phyloP scores from a whole-genome alignment of 2,888 invertebrate genomes.

The Philhelius pedissequus region DNA sequence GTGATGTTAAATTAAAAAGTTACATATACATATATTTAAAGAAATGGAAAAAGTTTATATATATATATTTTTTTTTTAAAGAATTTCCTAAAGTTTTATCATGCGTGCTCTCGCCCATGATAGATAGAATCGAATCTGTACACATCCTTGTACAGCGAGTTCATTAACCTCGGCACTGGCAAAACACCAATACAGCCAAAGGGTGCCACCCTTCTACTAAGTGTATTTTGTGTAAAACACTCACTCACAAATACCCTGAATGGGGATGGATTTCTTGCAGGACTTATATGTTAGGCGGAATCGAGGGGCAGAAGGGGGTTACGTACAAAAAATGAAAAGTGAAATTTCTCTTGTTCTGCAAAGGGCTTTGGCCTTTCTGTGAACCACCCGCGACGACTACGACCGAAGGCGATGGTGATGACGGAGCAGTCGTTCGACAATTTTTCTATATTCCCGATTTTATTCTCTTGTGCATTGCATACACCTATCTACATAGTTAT shows the following conservation, averaged over 20 bases:
- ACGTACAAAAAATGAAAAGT: conserved; percentile 77
- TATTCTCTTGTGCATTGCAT: conserved; percentile 7
- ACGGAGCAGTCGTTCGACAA: conserved; percentile 68
- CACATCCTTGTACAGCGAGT: conserved; percentile 61
- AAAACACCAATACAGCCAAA: conserved; percentile 28
- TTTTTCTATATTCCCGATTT: conserved; percentile 3
- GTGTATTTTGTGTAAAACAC: conserved; percentile 38
- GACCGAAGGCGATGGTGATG: conserved; percentile 69
- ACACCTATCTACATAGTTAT: too few relatives aligned
- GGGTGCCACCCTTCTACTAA: conserved; percentile 30
- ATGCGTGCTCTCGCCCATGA: conserved; percentile 42
- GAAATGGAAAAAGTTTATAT: not conserved
- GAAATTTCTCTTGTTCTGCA: conserved; percentile 74
- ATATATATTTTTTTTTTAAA: not conserved
- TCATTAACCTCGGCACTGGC: conserved; percentile 57
- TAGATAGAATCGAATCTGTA: conserved; percentile 58
- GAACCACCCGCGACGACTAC: conserved; percentile 52
- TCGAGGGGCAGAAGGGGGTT: conserved; percentile 21
- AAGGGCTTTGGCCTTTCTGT: conserved; percentile 68
- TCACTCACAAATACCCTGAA: conserved; percentile 7
- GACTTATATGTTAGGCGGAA: not conserved
- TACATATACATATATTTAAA: not conserved
- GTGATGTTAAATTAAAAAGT: conserved; percentile 25
- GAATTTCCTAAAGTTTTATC: conserved; percentile 3
- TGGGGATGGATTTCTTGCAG: conserved; percentile 52